These are phyloP conservation scores for Psophia crepitans DNA, from an alignment of 2,113 vertebrate genomes.

Conservation along the genomic window DNA sequence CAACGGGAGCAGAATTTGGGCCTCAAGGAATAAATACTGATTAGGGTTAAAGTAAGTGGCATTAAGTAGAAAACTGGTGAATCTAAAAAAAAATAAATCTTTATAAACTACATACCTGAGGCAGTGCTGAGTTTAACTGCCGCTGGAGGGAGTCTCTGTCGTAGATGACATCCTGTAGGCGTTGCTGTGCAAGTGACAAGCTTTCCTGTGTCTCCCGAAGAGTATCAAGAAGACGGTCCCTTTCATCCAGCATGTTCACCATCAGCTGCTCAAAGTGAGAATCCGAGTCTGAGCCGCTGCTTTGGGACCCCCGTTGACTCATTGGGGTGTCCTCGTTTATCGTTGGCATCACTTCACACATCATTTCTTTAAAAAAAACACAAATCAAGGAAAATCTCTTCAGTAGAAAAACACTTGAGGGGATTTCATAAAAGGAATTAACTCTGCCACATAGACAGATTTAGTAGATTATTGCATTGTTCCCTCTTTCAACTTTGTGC, in stretches of 20 bases:
- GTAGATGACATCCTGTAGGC: constrained; percentile 96
- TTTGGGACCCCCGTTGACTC: constrained; percentile 96
- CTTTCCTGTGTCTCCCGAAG: constrained; percentile 98
- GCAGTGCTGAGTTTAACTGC: constrained; percentile 95
- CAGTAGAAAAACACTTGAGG: background rate
- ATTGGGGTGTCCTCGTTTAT: constrained; percentile 98
- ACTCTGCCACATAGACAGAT: background rate
- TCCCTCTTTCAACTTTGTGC: constrained; percentile 22
- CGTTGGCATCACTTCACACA: constrained; percentile 99
- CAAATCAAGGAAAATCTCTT: constrained; percentile 6
- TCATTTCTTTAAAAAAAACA: constrained; percentile 84
- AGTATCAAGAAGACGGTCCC: constrained; percentile 96
- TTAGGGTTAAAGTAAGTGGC: background rate
- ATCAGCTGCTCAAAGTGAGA: constrained; percentile 99
- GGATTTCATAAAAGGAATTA: background rate
- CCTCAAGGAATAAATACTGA: background rate
- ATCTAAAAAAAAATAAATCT: background rate
- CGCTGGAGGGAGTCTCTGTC: constrained; percentile 96
- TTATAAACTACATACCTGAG: constrained; percentile 82
- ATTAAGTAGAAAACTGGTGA: background rate
- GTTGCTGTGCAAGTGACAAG: constrained; percentile 91
- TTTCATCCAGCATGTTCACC: constrained; percentile 99
- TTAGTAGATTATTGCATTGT: constrained; percentile 33
- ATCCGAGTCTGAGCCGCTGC: constrained; percentile 94
- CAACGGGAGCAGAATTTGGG: background rate